Evolutionary conservation across 2,113 vertebrate genomes (phyloP), one percentile per base, ranked within the genome.

Genomic region (Oxygymnocypris stewartii): DNA sequence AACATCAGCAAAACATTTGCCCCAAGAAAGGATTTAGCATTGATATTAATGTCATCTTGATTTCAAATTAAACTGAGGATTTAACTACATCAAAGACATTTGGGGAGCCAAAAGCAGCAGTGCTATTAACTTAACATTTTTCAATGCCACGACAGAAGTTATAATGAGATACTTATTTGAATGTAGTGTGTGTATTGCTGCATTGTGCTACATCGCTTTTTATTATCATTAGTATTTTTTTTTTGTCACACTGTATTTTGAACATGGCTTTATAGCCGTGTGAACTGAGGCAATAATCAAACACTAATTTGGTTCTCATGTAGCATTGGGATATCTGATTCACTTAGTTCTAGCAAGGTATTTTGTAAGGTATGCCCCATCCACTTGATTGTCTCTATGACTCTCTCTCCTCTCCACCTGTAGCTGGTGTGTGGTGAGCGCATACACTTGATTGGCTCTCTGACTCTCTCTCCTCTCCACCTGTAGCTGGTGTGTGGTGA

Each of bases 31-130:
- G 81, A 69, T 82, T 82, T 82, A 51, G 63, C 63, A 49, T 4
- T 69, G 44, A 44, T 31, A 71, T 31, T 37, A 20, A 6, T n/a
- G 44, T 51, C 63, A 82, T 44, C 49, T 31, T 37, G 63, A 86
- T 57, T 86, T 59, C 2, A 79, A 31, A 67, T 82, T 69, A 82
- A 82, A 82, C 1, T 69, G 76, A 35, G 76, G 76, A 82, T 82
- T 85, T 31, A 73, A 67, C 75, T 69, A 35, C 74, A 35, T 77
- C 76, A 78, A 78, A 78, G 28, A 20, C 76, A 54, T 78, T 78
- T 35, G 49, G 28, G 28, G 14, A 54, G 49, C 44, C 76, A 78
- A 78, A 54, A 51, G 49, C 35, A 31, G 49, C 47, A 35, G 44
- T 18, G 76, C 76, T 51, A 78, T 54, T 54, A 78, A 78, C 47